Evolutionary conservation across 2,797 vertebrate genomes (phyloP).

Genomic region (Chiloscyllium punctatum): DNA sequence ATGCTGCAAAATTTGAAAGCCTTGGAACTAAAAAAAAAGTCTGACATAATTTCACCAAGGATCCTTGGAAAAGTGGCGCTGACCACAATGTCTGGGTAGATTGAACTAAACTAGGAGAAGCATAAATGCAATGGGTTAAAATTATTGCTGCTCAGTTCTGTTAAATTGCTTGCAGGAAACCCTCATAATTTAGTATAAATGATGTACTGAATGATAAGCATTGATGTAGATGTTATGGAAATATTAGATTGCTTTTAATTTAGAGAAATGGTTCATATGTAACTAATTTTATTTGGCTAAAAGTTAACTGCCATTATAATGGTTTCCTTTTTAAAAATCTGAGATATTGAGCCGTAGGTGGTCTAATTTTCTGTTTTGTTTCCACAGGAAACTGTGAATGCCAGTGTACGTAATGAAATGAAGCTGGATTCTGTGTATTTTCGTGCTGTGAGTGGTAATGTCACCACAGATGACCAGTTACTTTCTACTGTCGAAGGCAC

Average conservation of each 20-base stretch:
- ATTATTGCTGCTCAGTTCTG: background rate
- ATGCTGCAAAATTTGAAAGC: background rate
- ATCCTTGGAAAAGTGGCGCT: background rate
- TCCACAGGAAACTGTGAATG: conserved; percentile 60
- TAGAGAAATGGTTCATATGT: background rate
- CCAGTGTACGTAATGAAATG: conserved; percentile 45
- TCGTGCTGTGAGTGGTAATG: conserved; percentile 46
- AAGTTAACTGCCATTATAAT: background rate
- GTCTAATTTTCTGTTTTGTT: background rate
- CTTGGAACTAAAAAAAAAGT: background rate
- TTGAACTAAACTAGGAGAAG: background rate
- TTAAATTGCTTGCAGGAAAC: background rate
- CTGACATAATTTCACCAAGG: background rate
- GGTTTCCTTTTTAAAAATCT: background rate
- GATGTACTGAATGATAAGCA: background rate
- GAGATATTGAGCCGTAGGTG: too few species aligned
- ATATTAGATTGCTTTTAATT: too few species aligned
- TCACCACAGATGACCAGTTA: conserved; percentile 47
- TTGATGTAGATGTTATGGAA: background rate
- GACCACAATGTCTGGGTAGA: background rate
- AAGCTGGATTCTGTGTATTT: conserved; percentile 54
- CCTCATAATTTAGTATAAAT: background rate
- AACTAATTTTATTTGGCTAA: background rate
- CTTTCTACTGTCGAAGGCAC: conserved; percentile 47
- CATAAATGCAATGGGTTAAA: background rate